Evolutionary conservation across 2,797 vertebrate genomes (phyloP), one percentile per base, ranked within the genome.

Genomic region (Tenualosa thibaudeaui): DNA sequence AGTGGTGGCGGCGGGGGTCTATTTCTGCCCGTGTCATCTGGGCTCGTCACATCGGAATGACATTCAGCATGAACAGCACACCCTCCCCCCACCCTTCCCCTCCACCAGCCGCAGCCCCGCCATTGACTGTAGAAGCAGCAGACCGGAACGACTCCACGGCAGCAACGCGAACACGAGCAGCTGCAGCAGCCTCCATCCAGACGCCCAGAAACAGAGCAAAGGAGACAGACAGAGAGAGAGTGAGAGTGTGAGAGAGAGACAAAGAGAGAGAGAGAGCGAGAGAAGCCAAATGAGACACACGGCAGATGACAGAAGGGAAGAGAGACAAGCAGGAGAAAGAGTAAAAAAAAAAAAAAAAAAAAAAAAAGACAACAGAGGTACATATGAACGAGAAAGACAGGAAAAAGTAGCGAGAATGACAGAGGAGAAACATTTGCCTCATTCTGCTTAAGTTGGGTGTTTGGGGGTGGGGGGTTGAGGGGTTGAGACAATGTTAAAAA

Each of bases 1-100:
- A 3, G 88, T 86, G 87, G 86, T 89, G 89, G 86, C 89, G 88
- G 58, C 0, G 62, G 87, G 87, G 88, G 88, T 88, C 84, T 83
- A 88, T 95, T 95, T 93, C 92, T 85, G 92, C 90, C 85, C 86
- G 85, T 85, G 87, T 92, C 95, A 92, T 95, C 93, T 92, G 88
- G 53, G 88, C 85, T 88, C 86, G 83, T 86, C 90, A 90, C 88
- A 92, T 90, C 81, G 85, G 85, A 86, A 87, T 85, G 88, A 90
- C 90, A 87, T 88, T 62, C 81, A 82, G 87, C 85, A 75, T 15
- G 68, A 75, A 75, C 68, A 6, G 19, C 65, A 40, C 31, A 12
- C 31, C 31, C 31, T 12, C 15, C 82, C 82, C 24, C 24, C 82
- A 9, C 81, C 26, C 84, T 54, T 50, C 83, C 19, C 31, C n/a